Percentiles rank a stretch among this genome's conserved stretches.
Evolutionary conservation across 2,113 vertebrate genomes (phyloP).

Genomic region (Heterochromis multidens): DNA sequence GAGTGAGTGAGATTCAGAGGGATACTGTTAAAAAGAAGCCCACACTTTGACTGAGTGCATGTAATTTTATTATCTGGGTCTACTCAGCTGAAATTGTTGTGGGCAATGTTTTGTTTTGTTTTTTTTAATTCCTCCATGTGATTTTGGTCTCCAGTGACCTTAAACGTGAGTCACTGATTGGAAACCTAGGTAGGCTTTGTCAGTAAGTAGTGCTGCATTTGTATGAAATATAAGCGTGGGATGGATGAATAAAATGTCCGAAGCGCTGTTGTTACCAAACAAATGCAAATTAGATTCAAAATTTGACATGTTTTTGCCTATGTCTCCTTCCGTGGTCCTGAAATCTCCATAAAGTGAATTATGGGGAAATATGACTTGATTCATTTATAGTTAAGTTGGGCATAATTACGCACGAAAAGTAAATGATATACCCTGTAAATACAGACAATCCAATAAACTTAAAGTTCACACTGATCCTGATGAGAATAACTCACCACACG

Average conservation of each 20-base stretch:
- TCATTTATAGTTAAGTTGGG: not conserved
- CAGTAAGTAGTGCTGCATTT: not conserved
- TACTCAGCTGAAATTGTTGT: not conserved
- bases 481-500: not conserved
- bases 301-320: not conserved
- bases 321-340: not conserved
- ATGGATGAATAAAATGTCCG: not conserved
- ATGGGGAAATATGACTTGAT: not conserved
- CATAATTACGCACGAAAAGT: not conserved
- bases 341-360: not conserved
- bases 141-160: not conserved
- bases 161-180: not conserved
- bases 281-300: not conserved
- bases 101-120: not conserved
- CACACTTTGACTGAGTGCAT: constrained; percentile 28
- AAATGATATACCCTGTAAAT: not conserved
- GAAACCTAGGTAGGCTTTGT: not conserved
- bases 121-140: not conserved
- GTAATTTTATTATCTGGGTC: constrained; percentile 29
- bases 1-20: not conserved
- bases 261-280: not conserved
- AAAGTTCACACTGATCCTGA: not conserved
- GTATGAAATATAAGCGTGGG: not conserved
- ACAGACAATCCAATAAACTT: not conserved
- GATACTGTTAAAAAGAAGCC: not conserved